A percentile compares a stretch with the other conserved stretches of the same genome.
Conservation (phyloP, 2,888 invertebrate species). For the Leptopilina syphax region DNA sequence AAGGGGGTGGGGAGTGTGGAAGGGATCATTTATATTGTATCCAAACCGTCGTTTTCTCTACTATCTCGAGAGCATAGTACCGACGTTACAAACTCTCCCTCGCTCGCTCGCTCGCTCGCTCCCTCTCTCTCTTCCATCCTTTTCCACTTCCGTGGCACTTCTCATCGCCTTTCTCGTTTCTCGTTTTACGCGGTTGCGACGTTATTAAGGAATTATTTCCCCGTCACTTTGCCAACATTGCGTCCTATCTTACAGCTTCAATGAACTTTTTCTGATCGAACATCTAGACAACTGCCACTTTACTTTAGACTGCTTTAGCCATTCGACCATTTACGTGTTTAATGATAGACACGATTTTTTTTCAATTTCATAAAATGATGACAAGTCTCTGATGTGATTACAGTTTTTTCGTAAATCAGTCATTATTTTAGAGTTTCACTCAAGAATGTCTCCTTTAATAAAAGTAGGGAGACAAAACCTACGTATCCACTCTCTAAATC, state of each 20-base stretch:
- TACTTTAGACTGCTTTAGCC: neutral
- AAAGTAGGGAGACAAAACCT: no score
- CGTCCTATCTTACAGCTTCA: slow-evolving; percentile 15
- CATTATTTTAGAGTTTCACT: no score
- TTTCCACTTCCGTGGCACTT: slow-evolving; percentile 33
- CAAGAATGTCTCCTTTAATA: no score
- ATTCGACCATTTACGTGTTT: no score
- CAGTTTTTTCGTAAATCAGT: no score
- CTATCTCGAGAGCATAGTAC: slow-evolving; percentile 45
- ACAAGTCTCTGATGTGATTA: no score
- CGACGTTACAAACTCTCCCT: slow-evolving; percentile 42
- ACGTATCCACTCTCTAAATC: no score
- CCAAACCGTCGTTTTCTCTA: slow-evolving; percentile 59
- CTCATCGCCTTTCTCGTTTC: slow-evolving; percentile 24
- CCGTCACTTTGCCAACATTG: slow-evolving; percentile 40
- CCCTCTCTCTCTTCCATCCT: slow-evolving; percentile 19
- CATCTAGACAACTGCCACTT: slow-evolving; percentile 3
- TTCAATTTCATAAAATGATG: no score
- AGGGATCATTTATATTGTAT: slow-evolving; percentile 74
- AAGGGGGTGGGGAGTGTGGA: slow-evolving; percentile 60
- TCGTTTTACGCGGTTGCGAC: slow-evolving; percentile 40
- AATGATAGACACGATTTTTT: no score
- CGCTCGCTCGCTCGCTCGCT: slow-evolving; percentile 5
- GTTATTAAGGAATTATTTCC: slow-evolving; percentile 45
- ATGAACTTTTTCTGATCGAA: slow-evolving; percentile 28